A percentile compares a stretch with the other conserved stretches of the same genome.
phyloP scores from a whole-genome alignment of 2,888 invertebrate species.

The Spilosoma lubricipeda region DNA sequence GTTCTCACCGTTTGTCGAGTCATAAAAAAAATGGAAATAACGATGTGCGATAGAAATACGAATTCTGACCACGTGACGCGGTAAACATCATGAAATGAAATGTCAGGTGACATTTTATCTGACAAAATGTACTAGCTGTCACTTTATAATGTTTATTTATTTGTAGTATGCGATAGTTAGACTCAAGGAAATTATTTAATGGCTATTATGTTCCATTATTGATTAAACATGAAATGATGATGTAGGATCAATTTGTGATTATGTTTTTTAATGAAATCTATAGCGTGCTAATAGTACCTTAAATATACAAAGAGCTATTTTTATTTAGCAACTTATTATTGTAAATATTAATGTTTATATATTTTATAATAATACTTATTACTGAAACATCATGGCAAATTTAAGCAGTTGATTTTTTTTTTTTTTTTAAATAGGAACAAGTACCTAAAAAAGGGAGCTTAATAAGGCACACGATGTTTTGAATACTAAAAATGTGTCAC shows the following conservation, averaged over 20 bases:
- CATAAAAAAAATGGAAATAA: neutral
- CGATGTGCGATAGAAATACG: neutral
- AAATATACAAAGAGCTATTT: too few relatives aligned
- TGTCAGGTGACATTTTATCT: neutral
- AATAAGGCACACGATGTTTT: too few relatives aligned
- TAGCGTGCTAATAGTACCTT: too few relatives aligned
- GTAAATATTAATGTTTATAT: too few relatives aligned
- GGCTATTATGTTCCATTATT: neutral
- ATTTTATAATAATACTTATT: too few relatives aligned
- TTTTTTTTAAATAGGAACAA: too few relatives aligned
- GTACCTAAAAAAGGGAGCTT: too few relatives aligned
- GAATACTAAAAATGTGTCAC: too few relatives aligned
- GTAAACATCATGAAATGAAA: neutral
- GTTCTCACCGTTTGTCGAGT: too few relatives aligned
- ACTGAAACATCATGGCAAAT: too few relatives aligned
- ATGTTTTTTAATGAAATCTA: neutral
- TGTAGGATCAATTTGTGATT: neutral
- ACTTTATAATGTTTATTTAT: neutral
- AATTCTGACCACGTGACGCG: neutral
- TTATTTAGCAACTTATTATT: too few relatives aligned
- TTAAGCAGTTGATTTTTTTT: too few relatives aligned
- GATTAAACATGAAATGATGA: neutral
- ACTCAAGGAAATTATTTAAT: neutral
- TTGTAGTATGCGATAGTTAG: neutral
- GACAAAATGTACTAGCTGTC: neutral